A percentile compares a stretch with the other conserved stretches of the same genome.
Conservation (phyloP, 2,888 invertebrate genomes). For the Nomada hirtipes region DNA sequence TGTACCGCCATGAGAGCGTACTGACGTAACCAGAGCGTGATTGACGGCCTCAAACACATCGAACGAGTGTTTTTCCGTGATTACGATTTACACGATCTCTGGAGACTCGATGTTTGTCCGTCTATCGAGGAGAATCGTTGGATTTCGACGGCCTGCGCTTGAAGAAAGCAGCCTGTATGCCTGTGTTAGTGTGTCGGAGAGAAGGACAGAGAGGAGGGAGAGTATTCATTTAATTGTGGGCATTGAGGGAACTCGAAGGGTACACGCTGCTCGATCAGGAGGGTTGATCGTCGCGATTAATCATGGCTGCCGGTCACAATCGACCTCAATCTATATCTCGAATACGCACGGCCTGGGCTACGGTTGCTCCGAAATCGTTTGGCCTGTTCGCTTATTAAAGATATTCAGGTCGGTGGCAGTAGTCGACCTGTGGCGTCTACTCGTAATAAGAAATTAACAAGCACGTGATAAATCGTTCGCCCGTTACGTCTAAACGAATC, state of each 20-base stretch:
- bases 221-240: constrained; percentile 62
- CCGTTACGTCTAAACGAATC: constrained; percentile 24
- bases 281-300: constrained; percentile 75
- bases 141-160: background rate
- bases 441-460: constrained; percentile 75
- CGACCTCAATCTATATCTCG: constrained; percentile 73
- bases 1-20: constrained; percentile 45
- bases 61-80: constrained; percentile 52
- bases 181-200: too few species aligned
- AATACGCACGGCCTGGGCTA: constrained; percentile 24
- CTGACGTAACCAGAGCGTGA: constrained; percentile 72
- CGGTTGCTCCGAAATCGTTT: constrained; percentile 45
- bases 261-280: constrained; percentile 40
- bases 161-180: background rate
- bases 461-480: constrained; percentile 69
- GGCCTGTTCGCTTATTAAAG: constrained; percentile 70
- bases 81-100: constrained; percentile 12
- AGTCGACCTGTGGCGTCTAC: constrained; percentile 65
- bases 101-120: too few species aligned
- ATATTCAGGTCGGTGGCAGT: constrained; percentile 68
- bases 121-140: background rate
- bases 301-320: constrained; percentile 73
- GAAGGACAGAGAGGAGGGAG: background rate
- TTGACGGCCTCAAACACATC: constrained; percentile 63
- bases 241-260: constrained; percentile 65